Evolutionary conservation across 2,113 vertebrate species (phyloP).

Genomic region (Cardinalis cardinalis): DNA sequence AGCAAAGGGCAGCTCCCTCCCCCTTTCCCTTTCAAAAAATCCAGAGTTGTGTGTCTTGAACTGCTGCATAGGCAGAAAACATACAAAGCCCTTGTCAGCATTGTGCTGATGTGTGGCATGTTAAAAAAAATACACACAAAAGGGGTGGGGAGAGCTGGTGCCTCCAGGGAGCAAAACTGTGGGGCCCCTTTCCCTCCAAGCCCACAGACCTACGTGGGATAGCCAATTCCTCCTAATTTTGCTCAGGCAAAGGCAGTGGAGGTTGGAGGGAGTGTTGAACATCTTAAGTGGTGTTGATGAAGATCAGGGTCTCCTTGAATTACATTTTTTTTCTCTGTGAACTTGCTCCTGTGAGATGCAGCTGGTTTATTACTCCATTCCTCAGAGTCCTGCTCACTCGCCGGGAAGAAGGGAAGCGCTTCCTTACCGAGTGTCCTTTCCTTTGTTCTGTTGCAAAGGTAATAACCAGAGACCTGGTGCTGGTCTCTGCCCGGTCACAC

Average conservation of each 20-base stretch:
- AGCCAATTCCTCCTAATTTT: neutral
- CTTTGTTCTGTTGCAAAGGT: neutral
- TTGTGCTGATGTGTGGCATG: constrained; percentile 47
- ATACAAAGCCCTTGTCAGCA: constrained; percentile 39
- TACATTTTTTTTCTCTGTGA: neutral
- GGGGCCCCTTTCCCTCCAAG: constrained; percentile 32
- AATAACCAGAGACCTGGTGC: neutral
- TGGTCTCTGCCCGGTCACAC: neutral
- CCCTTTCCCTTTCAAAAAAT: constrained; percentile 26
- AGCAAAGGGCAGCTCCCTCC: constrained; percentile 27
- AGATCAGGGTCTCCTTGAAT: neutral
- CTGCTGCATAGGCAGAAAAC: constrained; percentile 60
- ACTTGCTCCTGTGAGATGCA: neutral
- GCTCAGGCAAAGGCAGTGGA: neutral
- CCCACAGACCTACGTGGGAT: neutral
- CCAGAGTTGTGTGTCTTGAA: constrained; percentile 33
- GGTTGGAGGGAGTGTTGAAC: accelerated
- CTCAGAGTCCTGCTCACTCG: neutral
- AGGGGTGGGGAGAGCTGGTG: constrained; percentile 31
- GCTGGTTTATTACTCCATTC: neutral
- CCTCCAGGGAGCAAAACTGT: constrained; percentile 33
- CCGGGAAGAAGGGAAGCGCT: accelerated
- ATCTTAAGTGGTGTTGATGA: neutral
- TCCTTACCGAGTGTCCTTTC: neutral
- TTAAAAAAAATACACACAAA: constrained; percentile 22